Evolutionary conservation across 2,888 invertebrate species (phyloP).

Genomic region (Mycogona germanica): DNA sequence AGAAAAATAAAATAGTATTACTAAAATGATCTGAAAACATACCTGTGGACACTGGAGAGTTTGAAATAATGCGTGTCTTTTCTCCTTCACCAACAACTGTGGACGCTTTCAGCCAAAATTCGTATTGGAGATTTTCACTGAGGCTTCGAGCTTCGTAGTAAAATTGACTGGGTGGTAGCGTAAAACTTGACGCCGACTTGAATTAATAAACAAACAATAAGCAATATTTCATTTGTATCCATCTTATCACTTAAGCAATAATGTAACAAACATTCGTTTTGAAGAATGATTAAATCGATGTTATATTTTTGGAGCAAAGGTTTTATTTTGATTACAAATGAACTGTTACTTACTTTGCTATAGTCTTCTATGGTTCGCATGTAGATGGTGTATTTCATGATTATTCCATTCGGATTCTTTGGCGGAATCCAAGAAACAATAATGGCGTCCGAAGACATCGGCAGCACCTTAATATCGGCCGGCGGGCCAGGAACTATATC

Average conservation of each 20-base stretch:
- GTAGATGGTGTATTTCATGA: constrained; percentile 71
- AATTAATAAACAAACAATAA: constrained; percentile 4
- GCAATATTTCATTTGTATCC: neutral
- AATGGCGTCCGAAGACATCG: constrained; percentile 66
- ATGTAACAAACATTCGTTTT: neutral
- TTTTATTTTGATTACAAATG: neutral
- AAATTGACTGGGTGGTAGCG: constrained; percentile 17
- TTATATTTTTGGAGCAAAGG: neutral
- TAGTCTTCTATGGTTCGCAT: constrained; percentile 30
- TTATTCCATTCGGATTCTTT: constrained; percentile 61
- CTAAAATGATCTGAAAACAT: constrained; percentile 9
- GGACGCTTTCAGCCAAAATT: constrained; percentile 21
- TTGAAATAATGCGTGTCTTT: constrained; percentile 18
- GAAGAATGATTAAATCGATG: neutral
- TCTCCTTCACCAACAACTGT: constrained; percentile 20
- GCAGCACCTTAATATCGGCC: constrained; percentile 68
- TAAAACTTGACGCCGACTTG: constrained; percentile 17
- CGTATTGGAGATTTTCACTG: constrained; percentile 19
- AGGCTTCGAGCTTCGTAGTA: constrained; percentile 20
- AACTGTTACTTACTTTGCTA: constrained; percentile 6
- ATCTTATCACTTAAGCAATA: neutral
- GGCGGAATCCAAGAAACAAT: constrained; percentile 77
- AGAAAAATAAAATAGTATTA: neutral
- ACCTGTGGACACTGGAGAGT: constrained; percentile 20
- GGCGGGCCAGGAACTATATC: constrained; percentile 67